Evolutionary conservation across 2,113 vertebrate genomes (phyloP), one percentile per base, ranked within the genome.

Genomic region (Mugil cephalus): DNA sequence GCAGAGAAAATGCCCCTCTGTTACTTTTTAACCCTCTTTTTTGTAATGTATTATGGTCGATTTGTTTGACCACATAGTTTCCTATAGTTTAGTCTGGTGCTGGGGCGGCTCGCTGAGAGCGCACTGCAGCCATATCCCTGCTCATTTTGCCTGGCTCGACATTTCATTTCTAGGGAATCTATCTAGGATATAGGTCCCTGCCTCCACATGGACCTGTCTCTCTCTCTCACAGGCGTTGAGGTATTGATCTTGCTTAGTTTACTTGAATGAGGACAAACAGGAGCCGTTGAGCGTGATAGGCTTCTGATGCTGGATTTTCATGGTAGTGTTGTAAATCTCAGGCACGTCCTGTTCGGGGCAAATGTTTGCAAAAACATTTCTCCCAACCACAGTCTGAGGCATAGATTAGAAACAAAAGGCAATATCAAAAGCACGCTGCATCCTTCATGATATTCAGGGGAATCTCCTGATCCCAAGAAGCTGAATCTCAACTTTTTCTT

Each of bases 381-480:
- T 38, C 18, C 8, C 50, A 77, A 35, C 46, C 42, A 54, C 24
- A 34, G 24, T 45, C 9, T 38, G 53, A 66, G n/a, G 34, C 15
- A 30, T 60, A 18, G 46, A 63, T 14, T 63, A 7, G 17, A 72
- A 50, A 50, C 60, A 38, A 48, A 58, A 30, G 24, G 53, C 13
- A 71, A 63, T 52, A 65, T 48, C 36, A 74, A 15, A 70, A 76
- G 47, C 40, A 19, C 43, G 38, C 24, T 52, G 34, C 52, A 68
- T 58, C 24, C 24, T 30, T 30, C 40, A 39, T 63, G 69, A 69
- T 54, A 73, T 73, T 35, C 65, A 69, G 10, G 1, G 51, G 43
- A 79, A 60, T 38, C 52, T 63, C 30, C 69, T 82, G 59, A 85
- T 84, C 78, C 74, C 21, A 43, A 77, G 56, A 14, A 48, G 48